These are phyloP conservation scores for Monopterus albus DNA, from an alignment of 2,113 vertebrate species.

Conservation along the genomic window DNA sequence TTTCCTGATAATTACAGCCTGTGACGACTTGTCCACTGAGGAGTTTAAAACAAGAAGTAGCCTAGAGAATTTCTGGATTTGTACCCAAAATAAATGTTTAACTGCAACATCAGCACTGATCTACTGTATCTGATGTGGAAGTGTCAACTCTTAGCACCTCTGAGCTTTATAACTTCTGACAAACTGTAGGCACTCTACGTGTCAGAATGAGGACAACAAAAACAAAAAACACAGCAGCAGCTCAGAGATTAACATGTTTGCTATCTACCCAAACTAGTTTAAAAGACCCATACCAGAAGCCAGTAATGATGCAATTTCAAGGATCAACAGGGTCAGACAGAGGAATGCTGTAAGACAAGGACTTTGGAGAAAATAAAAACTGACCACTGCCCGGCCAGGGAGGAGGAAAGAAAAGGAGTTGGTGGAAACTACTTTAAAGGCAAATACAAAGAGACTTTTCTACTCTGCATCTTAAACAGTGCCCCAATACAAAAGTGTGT, in stretches of 20 bases:
- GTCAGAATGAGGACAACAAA: background rate
- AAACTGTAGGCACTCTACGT: too few species aligned
- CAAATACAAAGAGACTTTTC: conserved; percentile 14
- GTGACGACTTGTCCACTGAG: background rate
- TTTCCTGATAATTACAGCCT: conserved; percentile 20
- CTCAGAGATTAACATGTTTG: conserved; percentile 20
- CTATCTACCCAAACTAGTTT: conserved; percentile 17
- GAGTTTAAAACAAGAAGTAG: background rate
- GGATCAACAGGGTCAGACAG: conserved; percentile 28
- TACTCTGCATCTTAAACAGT: conserved; percentile 16
- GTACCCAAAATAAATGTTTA: background rate
- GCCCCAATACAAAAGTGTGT: conserved; percentile 4
- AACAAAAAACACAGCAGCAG: background rate
- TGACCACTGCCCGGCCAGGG: background rate
- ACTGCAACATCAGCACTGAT: background rate
- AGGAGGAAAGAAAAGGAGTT: conserved; percentile 9
- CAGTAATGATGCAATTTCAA: conserved; percentile 31
- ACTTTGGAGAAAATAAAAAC: background rate
- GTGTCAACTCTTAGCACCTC: background rate
- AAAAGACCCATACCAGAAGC: conserved; percentile 11
- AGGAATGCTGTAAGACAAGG: conserved; percentile 35
- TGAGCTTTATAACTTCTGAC: too few species aligned
- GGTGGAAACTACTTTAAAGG: background rate
- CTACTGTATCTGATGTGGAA: background rate
- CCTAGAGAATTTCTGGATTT: conserved; percentile 7